A percentile compares a stretch with the other conserved stretches of the same genome.
Evolutionary conservation across 2,797 vertebrate genomes (phyloP).

Genomic region (Nannoperca australis): DNA sequence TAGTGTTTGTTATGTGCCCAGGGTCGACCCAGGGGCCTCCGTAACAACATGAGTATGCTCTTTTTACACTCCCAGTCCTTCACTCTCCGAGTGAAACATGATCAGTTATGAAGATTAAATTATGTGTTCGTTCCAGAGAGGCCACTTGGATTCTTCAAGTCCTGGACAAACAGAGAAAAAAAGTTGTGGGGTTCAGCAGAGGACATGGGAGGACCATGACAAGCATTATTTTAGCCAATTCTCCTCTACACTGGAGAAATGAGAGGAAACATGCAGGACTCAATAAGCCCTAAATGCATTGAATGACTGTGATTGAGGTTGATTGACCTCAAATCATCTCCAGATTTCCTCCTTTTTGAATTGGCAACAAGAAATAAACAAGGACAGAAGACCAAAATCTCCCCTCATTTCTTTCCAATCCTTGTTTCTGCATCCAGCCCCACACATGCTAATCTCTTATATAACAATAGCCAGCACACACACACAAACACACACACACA

Average conservation of each 20-base stretch:
- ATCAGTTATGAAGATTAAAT: conserved; percentile 35
- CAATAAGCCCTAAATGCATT: conserved; percentile 12
- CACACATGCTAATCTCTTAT: conserved; percentile 57
- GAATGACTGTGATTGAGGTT: conserved; percentile 27
- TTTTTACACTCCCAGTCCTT: conserved; percentile 13
- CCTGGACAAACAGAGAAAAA: conserved; percentile 17
- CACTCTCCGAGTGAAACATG: conserved; percentile 23
- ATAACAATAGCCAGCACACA: conserved; percentile 45
- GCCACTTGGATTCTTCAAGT: conserved; percentile 33
- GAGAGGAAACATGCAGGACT: conserved; percentile 15
- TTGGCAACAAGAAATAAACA: conserved; percentile 20
- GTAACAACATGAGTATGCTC: conserved; percentile 20
- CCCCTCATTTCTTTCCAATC: conserved; percentile 38
- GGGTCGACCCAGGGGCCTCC: conserved; percentile 28
- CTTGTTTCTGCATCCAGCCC: conserved; percentile 45
- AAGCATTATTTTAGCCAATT: conserved; percentile 15
- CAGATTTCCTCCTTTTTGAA: conserved; percentile 40
- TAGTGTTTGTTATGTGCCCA: conserved; percentile 26
- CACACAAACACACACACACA: conserved; percentile 9
- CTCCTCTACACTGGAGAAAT: conserved; percentile 8
- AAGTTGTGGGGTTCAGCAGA: conserved; percentile 39
- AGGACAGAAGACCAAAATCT: conserved; percentile 29
- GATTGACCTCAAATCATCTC: conserved; percentile 54
- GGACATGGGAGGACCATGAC: conserved; percentile 46
- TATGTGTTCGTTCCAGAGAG: conserved; percentile 38